Conservation (phyloP, 2,888 invertebrate species). For the Diachrysia chrysitis region DNA sequence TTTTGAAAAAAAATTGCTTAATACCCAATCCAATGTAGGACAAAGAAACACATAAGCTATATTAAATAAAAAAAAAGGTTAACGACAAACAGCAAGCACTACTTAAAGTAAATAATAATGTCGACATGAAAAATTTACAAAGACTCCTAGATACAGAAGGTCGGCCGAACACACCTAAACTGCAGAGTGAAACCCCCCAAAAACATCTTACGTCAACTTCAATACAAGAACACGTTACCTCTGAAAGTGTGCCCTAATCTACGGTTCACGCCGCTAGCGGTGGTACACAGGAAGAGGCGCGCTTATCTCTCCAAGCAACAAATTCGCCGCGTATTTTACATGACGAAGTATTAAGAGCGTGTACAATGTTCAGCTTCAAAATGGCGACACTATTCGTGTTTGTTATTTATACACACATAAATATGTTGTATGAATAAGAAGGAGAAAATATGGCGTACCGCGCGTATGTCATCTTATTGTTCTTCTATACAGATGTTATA, state of each 20-base stretch:
- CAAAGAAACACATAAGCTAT: no score
- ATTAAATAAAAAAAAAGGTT: no score
- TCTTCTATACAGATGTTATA: background rate
- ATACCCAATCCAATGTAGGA: no score
- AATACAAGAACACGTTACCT: background rate
- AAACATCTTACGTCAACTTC: no score
- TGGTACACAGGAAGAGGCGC: slow-evolving; percentile 54
- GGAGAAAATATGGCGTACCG: background rate
- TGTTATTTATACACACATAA: slow-evolving; percentile 16
- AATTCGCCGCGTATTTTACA: slow-evolving; percentile 63
- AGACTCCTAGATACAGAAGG: no score
- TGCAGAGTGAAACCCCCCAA: no score
- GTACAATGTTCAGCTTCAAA: slow-evolving; percentile 40
- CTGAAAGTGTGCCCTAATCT: slow-evolving; percentile 21
- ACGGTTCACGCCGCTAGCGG: slow-evolving; percentile 33
- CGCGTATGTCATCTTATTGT: background rate
- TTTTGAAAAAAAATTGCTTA: no score
- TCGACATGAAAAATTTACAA: no score
- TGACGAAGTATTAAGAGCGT: slow-evolving; percentile 59
- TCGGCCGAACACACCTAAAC: no score
- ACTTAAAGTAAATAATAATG: no score
- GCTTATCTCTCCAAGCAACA: slow-evolving; percentile 63
- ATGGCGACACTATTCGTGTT: slow-evolving; percentile 36
- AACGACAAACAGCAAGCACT: no score
- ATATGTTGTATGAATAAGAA: background rate